A percentile compares a stretch with the other conserved stretches of the same genome.
phyloP scores from a whole-genome alignment of 2,113 vertebrate species.

The Oryzias celebensis region DNA sequence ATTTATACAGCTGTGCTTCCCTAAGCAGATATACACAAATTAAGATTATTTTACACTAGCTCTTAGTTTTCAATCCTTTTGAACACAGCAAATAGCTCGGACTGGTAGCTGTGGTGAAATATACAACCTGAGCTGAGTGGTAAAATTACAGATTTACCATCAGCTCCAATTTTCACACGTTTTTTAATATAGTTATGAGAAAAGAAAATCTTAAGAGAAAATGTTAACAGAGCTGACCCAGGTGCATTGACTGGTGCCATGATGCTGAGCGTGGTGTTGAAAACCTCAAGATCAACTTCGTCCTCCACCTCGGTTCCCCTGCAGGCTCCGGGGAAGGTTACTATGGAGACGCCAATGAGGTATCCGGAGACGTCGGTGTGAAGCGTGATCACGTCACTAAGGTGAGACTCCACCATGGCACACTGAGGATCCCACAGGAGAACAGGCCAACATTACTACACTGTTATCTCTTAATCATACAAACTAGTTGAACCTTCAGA shows the following conservation, averaged over 20 bases:
- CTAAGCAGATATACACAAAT: no score
- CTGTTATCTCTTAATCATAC: neutral
- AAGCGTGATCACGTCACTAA: conserved; percentile 86
- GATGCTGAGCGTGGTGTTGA: conserved; percentile 86
- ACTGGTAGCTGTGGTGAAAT: no score
- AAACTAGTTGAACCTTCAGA: no score
- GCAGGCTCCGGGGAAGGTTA: conserved; percentile 84
- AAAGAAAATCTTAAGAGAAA: neutral
- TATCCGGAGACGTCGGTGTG: conserved; percentile 85
- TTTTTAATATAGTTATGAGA: no score
- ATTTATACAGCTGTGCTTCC: no score
- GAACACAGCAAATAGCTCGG: no score
- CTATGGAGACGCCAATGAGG: conserved; percentile 86
- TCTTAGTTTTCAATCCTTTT: no score
- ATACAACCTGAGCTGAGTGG: no score
- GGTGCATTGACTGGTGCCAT: conserved; percentile 80
- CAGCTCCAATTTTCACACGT: no score
- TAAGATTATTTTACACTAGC: no score
- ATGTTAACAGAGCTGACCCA: conserved; percentile 68
- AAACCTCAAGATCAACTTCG: conserved; percentile 87
- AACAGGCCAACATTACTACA: neutral
- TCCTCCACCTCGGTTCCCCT: conserved; percentile 86
- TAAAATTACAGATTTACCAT: no score
- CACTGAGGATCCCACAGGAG: conserved; percentile 72
- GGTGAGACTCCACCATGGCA: conserved; percentile 88